These are phyloP conservation scores for Campaea margaritaria DNA, from an alignment of 2,888 invertebrate species.

Conservation along the genomic window DNA sequence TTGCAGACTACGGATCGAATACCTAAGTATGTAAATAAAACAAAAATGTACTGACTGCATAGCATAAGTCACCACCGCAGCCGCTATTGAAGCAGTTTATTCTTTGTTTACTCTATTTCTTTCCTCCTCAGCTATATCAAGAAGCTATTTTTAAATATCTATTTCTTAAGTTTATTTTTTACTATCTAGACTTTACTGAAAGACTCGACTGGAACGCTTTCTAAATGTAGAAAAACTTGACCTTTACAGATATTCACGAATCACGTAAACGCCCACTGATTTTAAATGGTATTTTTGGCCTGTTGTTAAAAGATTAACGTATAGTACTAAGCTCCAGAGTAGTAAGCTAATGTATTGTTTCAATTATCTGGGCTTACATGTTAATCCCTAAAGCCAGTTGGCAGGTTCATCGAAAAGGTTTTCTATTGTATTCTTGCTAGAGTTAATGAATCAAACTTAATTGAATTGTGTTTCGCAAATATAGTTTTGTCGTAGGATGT, in stretches of 20 bases:
- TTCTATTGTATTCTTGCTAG: constrained; percentile 3
- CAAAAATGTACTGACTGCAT: too few species aligned
- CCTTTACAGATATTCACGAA: neutral
- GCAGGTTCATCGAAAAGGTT: constrained; percentile 14
- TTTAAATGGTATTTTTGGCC: neutral
- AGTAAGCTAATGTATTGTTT: constrained; percentile 11
- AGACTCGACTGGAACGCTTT: constrained; percentile 2
- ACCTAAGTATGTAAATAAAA: too few species aligned
- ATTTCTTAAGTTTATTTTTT: too few species aligned
- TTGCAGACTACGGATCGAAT: too few species aligned
- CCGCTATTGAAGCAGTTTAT: too few species aligned
- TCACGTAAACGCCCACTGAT: constrained; percentile 5
- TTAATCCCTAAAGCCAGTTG: constrained; percentile 10
- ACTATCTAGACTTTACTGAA: neutral
- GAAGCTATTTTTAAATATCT: too few species aligned
- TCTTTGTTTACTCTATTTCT: too few species aligned
- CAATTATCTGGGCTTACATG: neutral
- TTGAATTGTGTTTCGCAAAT: constrained; percentile 12
- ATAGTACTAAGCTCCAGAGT: constrained; percentile 12
- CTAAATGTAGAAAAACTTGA: constrained; percentile 1
- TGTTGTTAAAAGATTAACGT: constrained; percentile 13
- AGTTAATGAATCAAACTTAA: too few species aligned
- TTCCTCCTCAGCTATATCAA: too few species aligned
- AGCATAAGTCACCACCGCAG: too few species aligned
- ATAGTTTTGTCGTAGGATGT: constrained; percentile 9